Evolutionary conservation across 2,113 vertebrate species (phyloP).

Genomic region (Nerophis ophidion): DNA sequence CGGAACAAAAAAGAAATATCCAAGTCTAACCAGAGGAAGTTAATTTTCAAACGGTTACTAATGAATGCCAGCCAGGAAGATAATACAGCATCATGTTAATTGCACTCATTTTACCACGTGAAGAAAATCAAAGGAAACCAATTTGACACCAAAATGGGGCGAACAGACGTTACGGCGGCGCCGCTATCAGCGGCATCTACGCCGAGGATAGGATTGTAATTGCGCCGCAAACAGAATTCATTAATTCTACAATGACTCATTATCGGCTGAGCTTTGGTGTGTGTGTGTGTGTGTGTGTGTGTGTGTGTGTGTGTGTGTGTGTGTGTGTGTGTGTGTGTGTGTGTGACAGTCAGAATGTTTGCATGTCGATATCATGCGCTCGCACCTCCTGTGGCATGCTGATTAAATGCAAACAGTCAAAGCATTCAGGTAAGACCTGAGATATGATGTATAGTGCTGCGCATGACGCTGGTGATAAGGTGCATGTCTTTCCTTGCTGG

Average conservation of each 20-base stretch:
- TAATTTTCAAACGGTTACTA: not conserved
- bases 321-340: no score
- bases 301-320: no score
- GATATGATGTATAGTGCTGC: slow-evolving; percentile 30
- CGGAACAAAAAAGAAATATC: no score
- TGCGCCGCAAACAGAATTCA: slow-evolving; percentile 22
- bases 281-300: not conserved
- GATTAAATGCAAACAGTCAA: slow-evolving; percentile 47
- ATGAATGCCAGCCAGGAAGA: not conserved
- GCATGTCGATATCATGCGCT: slow-evolving; percentile 13
- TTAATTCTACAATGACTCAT: slow-evolving; percentile 25
- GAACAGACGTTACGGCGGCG: slow-evolving; percentile 6
- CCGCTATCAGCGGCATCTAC: slow-evolving; percentile 8
- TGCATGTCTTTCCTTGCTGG: slow-evolving; percentile 13
- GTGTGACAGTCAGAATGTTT: not conserved
- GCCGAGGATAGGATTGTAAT: slow-evolving; percentile 15
- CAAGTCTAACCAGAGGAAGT: no score
- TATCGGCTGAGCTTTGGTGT: not conserved
- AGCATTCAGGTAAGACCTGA: slow-evolving; percentile 34
- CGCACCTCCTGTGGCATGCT: slow-evolving; percentile 23
- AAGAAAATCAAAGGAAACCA: slow-evolving; percentile 1
- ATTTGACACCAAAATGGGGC: slow-evolving; percentile 2
- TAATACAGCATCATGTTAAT: slow-evolving; percentile 4
- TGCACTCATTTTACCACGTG: not conserved
- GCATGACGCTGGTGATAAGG: slow-evolving; percentile 15